Base-by-base conservation (phyloP, 2,113 vertebrate species). In the Ancistrus triradiatus region DNA sequence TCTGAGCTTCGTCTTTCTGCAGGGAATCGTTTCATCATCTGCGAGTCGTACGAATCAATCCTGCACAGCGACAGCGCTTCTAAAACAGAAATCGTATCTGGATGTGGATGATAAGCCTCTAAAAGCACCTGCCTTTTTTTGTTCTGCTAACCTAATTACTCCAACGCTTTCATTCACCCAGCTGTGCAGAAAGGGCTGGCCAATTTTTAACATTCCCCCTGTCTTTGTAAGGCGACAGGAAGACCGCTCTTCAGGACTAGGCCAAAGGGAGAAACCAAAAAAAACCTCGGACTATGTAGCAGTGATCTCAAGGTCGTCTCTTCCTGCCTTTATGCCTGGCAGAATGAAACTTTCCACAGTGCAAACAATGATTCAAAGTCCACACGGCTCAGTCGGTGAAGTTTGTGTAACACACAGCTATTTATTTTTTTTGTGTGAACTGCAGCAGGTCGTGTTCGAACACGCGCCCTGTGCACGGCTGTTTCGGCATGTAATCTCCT, bases 1-100 rank as follows among this genome's bases (percentile, higher is more conserved):
- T 55, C 75, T 80, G 71, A 79, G 79, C 85, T 88, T 77, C 81
- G 81, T 84, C 81, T 77, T 78, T 80, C 82, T 77, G 66, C 55
- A 27, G 83, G 79, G 81, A 80, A 62, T 49, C 62, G 51, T 25
- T 58, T 27, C 25, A 44, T 51, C 59, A 52, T 27, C n/a, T n/a
- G n/a, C n/a, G n/a, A n/a, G n/a, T n/a, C n/a, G n/a, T n/a, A n/a
- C n/a, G n/a, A n/a, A n/a, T n/a, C n/a, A n/a, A 33, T 33, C 31
- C 31, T 7, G 31, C 31, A 6, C 31, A 33, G 10, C 10, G 10
- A 33, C 31, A 33, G 31, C 6, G 10, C 31, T 1, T 55, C n/a
- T n/a, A n/a, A n/a, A n/a, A n/a, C n/a, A n/a, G n/a, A n/a, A n/a
- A n/a, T n/a, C n/a, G n/a, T n/a, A n/a, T n/a, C n/a, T n/a, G n/a